phyloP scores from a whole-genome alignment of 92 coral and sea anemone species.

The Diadumene lineata region DNA sequence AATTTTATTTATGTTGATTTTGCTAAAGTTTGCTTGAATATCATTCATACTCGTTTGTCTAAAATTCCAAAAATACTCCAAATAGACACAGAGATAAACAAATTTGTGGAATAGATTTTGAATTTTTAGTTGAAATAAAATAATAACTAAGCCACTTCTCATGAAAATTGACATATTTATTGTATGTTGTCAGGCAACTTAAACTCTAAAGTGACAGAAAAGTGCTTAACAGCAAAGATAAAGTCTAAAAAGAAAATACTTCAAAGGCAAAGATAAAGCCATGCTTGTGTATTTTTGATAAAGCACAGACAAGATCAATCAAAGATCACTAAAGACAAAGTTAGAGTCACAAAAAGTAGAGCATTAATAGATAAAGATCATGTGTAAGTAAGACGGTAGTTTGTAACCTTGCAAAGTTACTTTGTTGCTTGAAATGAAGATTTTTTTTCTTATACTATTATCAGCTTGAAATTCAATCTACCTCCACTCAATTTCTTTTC shows the following conservation, averaged over 20 bases:
- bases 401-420: neutral
- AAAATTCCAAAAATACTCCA: too few relatives aligned
- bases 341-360: conserved; percentile 10
- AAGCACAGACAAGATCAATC: neutral
- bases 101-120: too few relatives aligned
- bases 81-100: too few relatives aligned
- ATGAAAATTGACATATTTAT: neutral
- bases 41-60: too few relatives aligned
- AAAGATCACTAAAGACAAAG: conserved; percentile 2
- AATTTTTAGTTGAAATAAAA: too few relatives aligned
- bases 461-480: too few relatives aligned
- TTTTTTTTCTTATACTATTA: too few relatives aligned
- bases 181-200: conserved; percentile 11
- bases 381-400: conserved; percentile 7
- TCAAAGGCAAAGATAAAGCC: neutral
- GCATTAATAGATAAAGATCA: neutral
- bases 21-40: too few relatives aligned
- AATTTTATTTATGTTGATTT: too few relatives aligned
- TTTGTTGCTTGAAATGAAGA: neutral
- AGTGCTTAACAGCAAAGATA: neutral
- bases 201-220: neutral
- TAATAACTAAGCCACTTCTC: neutral
- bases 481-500: too few relatives aligned
- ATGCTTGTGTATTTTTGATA: neutral
- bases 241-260: neutral